Percentiles rank a stretch among this genome's conserved stretches.
phyloP scores from a whole-genome alignment of 2,888 invertebrate species.

The Pycnomerus fuliginosus region DNA sequence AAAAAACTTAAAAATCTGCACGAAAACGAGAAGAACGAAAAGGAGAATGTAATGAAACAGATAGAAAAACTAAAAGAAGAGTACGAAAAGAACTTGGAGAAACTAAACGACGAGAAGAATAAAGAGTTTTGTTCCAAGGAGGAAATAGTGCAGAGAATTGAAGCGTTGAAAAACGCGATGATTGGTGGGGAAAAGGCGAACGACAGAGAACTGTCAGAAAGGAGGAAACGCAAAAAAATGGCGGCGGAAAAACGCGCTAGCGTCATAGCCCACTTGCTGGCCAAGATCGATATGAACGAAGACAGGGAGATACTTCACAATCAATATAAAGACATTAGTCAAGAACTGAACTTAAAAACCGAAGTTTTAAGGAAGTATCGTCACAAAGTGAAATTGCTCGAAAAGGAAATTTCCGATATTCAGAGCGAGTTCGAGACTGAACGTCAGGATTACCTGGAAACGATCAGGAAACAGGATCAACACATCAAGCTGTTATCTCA shows the following conservation, averaged over 20 bases:
- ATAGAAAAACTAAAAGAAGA: constrained; percentile 59
- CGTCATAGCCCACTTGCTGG: constrained; percentile 59
- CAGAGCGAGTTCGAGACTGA: constrained; percentile 81
- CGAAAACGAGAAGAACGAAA: constrained; percentile 49
- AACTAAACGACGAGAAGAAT: constrained; percentile 56
- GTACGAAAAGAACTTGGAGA: constrained; percentile 58
- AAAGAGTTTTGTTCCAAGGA: constrained; percentile 48
- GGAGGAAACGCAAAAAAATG: constrained; percentile 64
- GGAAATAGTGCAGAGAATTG: constrained; percentile 49
- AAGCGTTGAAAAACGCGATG: constrained; percentile 68
- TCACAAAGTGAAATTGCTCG: constrained; percentile 65
- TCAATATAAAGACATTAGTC: constrained; percentile 77
- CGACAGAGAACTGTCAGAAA: constrained; percentile 70
- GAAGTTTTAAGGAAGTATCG: constrained; percentile 65
- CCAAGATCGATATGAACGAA: constrained; percentile 65
- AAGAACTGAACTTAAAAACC: constrained; percentile 72
- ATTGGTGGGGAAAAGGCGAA: constrained; percentile 78
- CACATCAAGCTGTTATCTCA: constrained; percentile 67
- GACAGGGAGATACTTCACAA: constrained; percentile 68
- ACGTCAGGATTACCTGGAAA: constrained; percentile 79
- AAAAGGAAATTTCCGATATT: constrained; percentile 73
- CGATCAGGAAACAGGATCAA: constrained; percentile 72
- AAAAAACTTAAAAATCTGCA: constrained; percentile 49
- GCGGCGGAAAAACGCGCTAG: constrained; percentile 67
- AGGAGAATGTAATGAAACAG: constrained; percentile 48